phyloP scores from a whole-genome alignment of 2,113 vertebrate species.

The Trochalopteron elliotii region DNA sequence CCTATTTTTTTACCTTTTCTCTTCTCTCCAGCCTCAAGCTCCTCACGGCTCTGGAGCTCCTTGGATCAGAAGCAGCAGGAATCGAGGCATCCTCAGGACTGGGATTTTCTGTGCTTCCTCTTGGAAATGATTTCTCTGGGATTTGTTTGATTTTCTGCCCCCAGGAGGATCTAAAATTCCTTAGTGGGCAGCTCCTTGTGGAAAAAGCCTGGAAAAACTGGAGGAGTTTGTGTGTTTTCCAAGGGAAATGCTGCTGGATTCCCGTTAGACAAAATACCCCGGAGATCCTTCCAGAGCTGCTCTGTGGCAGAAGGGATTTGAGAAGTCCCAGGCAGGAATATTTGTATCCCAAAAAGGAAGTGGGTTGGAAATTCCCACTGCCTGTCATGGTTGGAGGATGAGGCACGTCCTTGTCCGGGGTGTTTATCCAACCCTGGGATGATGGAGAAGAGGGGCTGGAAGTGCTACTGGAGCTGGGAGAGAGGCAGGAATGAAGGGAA shows the following conservation, averaged over 20 bases:
- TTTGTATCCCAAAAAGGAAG: not conserved
- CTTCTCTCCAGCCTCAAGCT: not conserved
- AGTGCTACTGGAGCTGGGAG: not conserved
- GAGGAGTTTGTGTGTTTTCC: not conserved
- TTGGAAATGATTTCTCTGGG: not conserved
- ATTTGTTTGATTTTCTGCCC: not conserved
- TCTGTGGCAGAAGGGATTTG: not conserved
- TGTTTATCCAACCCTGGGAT: not conserved
- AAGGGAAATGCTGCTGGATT: not conserved
- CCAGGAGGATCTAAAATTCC: not conserved
- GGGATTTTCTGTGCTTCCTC: not conserved
- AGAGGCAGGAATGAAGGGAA: not conserved
- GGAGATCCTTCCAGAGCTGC: fast-evolving
- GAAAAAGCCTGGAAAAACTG: not conserved
- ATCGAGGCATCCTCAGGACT: not conserved
- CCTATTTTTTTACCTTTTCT: not conserved
- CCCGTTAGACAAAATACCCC: fast-evolving
- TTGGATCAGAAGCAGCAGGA: not conserved
- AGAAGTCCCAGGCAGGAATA: not conserved
- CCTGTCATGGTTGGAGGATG: not conserved
- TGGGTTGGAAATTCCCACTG: not conserved
- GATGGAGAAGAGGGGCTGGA: not conserved
- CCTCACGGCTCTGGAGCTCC: not conserved
- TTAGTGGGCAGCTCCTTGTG: not conserved
- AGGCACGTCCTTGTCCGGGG: fast-evolving